Conservation (phyloP, 2,888 invertebrate genomes). For the Eupithecia subfuscata region DNA sequence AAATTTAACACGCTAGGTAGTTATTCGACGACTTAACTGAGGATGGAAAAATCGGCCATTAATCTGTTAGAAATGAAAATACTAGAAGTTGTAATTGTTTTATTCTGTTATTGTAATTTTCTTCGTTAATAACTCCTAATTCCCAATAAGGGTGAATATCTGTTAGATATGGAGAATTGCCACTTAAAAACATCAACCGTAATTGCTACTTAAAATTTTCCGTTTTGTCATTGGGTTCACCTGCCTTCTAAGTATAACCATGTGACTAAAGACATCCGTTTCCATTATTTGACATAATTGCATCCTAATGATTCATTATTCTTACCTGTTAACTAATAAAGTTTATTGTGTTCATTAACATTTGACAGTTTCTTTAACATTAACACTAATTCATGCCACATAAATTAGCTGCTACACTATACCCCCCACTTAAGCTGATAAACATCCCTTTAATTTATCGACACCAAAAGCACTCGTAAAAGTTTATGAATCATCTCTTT, state of each 20-base stretch:
- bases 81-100: too few species aligned
- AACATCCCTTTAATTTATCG: constrained; percentile 41
- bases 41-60: too few species aligned
- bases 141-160: background rate
- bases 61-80: too few species aligned
- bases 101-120: too few species aligned
- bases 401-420: constrained; percentile 26
- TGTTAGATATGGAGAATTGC: background rate
- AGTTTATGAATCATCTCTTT: constrained; percentile 56
- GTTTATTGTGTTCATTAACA: constrained; percentile 2
- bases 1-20: too few species aligned
- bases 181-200: background rate
- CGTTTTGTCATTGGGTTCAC: background rate
- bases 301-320: constrained; percentile 4
- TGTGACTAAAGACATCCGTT: constrained; percentile 1
- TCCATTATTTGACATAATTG: constrained; percentile 1
- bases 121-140: too few species aligned
- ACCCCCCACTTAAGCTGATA: constrained; percentile 33
- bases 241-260: background rate
- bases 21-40: too few species aligned
- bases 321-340: background rate
- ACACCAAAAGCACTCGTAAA: constrained; percentile 39
- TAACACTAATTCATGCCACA: constrained; percentile 31
- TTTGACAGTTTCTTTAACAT: constrained; percentile 28
- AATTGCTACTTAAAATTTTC: background rate